These are phyloP conservation scores for Pluvianellus socialis DNA, from an alignment of 2,113 vertebrate genomes.

Conservation along the genomic window DNA sequence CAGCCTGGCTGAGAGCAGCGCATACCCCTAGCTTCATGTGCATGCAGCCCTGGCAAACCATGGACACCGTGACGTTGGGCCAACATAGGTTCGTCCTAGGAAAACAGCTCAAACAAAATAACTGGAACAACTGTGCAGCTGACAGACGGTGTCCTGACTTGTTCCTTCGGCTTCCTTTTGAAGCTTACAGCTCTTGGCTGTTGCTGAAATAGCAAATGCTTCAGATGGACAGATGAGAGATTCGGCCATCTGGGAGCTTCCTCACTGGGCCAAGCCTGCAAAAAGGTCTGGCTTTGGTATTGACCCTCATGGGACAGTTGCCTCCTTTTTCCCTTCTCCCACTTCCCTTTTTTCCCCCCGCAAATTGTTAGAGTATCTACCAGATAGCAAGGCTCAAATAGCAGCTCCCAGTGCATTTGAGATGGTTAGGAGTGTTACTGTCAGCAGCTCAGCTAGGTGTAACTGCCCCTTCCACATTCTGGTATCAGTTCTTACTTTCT, in stretches of 20 bases:
- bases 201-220: not conserved
- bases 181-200: not conserved
- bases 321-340: not conserved
- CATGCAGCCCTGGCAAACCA: not conserved
- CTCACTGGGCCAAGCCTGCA: not conserved
- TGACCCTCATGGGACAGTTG: not conserved
- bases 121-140: not conserved
- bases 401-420: not conserved
- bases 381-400: not conserved
- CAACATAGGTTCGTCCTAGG: not conserved
- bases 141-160: not conserved
- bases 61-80: accelerated
- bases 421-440: not conserved
- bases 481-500: not conserved
- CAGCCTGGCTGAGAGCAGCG: not conserved
- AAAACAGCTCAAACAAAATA: not conserved
- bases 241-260: not conserved
- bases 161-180: not conserved
- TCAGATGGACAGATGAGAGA: not conserved
- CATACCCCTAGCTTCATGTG: not conserved
- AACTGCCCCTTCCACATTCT: not conserved
- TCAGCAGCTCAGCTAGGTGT: not conserved
- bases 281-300: not conserved
- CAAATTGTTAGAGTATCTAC: too few species aligned
- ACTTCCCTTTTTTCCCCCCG: too few species aligned